Conservation (phyloP, 2,113 vertebrate genomes). For the Sorex fumeus region DNA sequence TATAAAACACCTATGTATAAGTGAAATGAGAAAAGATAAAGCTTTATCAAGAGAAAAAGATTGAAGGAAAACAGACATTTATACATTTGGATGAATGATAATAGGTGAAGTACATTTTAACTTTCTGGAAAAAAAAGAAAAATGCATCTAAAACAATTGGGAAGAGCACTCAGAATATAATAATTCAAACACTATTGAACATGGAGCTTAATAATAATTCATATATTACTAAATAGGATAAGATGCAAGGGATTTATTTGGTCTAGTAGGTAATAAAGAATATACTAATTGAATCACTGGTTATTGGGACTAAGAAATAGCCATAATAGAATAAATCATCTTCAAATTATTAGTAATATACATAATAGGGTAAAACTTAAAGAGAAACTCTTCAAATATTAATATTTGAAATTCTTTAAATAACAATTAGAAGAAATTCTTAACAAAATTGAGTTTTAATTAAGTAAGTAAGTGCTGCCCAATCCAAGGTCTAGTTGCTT, state of each 20-base stretch:
- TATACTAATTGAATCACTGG: not conserved
- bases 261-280: not conserved
- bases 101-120: constrained; percentile 5
- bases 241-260: not conserved
- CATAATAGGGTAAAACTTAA: not conserved
- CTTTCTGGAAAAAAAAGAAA: not conserved
- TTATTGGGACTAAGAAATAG: not conserved
- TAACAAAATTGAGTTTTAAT: too few relatives aligned
- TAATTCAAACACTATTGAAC: not conserved
- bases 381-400: not conserved
- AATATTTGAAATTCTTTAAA: not conserved
- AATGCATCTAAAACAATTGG: not conserved
- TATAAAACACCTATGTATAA: not conserved
- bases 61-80: not conserved
- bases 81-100: not conserved
- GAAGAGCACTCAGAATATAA: not conserved
- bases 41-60: constrained; percentile 14
- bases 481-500: too few relatives aligned
- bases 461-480: too few relatives aligned
- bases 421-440: not conserved
- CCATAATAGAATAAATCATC: not conserved
- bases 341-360: too few relatives aligned
- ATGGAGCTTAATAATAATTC: not conserved
- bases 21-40: not conserved
- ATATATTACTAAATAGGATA: not conserved